phyloP scores from a whole-genome alignment of 2,888 invertebrate species.

The Pristionchus japonicus region DNA sequence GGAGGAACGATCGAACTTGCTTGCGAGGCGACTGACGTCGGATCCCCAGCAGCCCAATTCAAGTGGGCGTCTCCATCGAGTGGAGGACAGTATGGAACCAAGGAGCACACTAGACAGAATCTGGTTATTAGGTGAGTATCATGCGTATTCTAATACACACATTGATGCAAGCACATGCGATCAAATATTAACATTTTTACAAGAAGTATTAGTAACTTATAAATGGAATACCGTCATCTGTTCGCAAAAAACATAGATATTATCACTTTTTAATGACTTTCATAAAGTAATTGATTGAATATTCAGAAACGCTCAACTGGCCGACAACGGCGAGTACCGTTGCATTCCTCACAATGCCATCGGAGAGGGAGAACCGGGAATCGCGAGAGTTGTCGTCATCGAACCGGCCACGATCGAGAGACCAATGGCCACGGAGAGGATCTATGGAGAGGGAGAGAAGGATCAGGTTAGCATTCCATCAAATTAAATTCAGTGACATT shows the following conservation, averaged over 20 bases:
- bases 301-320: conserved; percentile 83
- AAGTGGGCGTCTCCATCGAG: conserved; percentile 58
- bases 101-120: conserved; percentile 55
- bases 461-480: too few relatives aligned
- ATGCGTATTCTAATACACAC: not conserved
- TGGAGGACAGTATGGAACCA: conserved; percentile 54
- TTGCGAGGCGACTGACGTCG: conserved; percentile 86
- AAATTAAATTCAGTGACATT: too few relatives aligned
- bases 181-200: not conserved
- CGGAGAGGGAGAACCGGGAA: conserved; percentile 84
- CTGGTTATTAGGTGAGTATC: conserved; percentile 49
- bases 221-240: too few relatives aligned
- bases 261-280: too few relatives aligned
- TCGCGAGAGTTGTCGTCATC: conserved; percentile 81
- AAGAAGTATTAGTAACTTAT: not conserved
- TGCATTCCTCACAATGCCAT: conserved; percentile 90
- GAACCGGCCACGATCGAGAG: conserved; percentile 67
- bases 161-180: not conserved
- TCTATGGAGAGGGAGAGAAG: conserved; percentile 61
- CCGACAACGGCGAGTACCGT: conserved; percentile 90
- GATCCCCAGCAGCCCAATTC: conserved; percentile 81
- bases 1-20: conserved; percentile 87
- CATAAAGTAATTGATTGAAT: not conserved
- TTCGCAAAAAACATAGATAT: too few relatives aligned
- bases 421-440: conserved; percentile 60